Conservation (phyloP, 2,888 invertebrate genomes). For the Lypha dubia region DNA sequence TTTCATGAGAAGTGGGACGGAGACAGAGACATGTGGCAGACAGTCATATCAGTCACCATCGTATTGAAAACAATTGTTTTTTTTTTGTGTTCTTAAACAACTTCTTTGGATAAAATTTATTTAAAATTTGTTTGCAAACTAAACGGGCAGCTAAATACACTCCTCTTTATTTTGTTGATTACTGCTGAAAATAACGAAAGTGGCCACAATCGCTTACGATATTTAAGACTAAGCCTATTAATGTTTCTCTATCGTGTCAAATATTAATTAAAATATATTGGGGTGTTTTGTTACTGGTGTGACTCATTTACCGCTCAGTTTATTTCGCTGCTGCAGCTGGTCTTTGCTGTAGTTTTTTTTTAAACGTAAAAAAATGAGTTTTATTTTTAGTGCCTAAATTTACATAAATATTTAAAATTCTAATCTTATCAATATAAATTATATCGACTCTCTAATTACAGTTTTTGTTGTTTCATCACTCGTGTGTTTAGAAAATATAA, state of each 20-base stretch:
- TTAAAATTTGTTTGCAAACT: too few relatives aligned
- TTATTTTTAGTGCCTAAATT: neutral
- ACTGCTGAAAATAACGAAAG: neutral
- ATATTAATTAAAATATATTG: conserved; percentile 49
- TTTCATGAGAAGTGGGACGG: too few relatives aligned
- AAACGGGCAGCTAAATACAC: neutral
- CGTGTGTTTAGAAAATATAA: neutral
- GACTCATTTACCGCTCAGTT: neutral
- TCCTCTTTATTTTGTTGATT: neutral
- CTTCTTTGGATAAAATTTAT: too few relatives aligned
- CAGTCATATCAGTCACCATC: too few relatives aligned
- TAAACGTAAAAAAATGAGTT: neutral
- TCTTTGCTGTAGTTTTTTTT: too few relatives aligned
- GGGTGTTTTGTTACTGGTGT: neutral
- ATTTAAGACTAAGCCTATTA: neutral
- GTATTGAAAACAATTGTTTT: too few relatives aligned
- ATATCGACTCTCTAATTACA: neutral
- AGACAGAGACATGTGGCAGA: too few relatives aligned
- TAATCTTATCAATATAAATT: neutral
- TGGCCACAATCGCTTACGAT: neutral
- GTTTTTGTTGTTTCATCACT: neutral
- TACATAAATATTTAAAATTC: neutral
- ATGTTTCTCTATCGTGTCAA: conserved; percentile 40
- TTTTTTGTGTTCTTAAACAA: too few relatives aligned
- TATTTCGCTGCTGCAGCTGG: neutral